A percentile compares a stretch with the other conserved stretches of the same genome.
These are phyloP conservation scores for Orthosia gracilis DNA, from an alignment of 2,888 invertebrate species.

Conservation along the genomic window DNA sequence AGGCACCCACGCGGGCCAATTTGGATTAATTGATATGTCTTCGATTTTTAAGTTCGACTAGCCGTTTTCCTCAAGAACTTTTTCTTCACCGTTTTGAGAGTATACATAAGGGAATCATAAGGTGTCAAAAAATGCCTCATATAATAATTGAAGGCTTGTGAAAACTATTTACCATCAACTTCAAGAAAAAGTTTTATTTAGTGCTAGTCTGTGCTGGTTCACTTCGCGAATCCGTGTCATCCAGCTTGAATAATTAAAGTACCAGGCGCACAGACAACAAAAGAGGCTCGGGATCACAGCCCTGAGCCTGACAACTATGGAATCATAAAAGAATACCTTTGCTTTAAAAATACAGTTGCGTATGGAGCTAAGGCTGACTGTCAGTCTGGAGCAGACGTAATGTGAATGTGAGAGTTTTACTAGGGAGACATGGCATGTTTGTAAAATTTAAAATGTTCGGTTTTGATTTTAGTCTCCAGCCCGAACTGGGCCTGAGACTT, in stretches of 20 bases:
- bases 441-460: neutral
- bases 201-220: neutral
- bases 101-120: too few relatives aligned
- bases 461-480: neutral
- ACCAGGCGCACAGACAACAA: slow-evolving; percentile 39
- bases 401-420: neutral
- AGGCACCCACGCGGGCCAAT: too few relatives aligned
- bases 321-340: slow-evolving; percentile 54
- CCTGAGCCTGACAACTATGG: slow-evolving; percentile 57
- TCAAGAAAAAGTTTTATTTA: too few relatives aligned
- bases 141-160: too few relatives aligned
- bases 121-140: too few relatives aligned
- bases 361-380: slow-evolving; percentile 1
- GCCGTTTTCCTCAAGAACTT: too few relatives aligned
- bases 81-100: too few relatives aligned
- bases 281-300: slow-evolving; percentile 16
- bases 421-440: neutral
- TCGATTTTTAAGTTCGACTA: too few relatives aligned
- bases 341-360: slow-evolving; percentile 32
- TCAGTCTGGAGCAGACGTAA: slow-evolving; percentile 12
- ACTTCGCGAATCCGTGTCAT: slow-evolving; percentile 2
- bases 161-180: slow-evolving; percentile 15
- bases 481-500: neutral
- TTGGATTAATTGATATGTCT: too few relatives aligned
- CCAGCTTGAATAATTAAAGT: slow-evolving; percentile 45